Conservation (phyloP, 2,113 vertebrate genomes). For the Pantherophis guttatus region DNA sequence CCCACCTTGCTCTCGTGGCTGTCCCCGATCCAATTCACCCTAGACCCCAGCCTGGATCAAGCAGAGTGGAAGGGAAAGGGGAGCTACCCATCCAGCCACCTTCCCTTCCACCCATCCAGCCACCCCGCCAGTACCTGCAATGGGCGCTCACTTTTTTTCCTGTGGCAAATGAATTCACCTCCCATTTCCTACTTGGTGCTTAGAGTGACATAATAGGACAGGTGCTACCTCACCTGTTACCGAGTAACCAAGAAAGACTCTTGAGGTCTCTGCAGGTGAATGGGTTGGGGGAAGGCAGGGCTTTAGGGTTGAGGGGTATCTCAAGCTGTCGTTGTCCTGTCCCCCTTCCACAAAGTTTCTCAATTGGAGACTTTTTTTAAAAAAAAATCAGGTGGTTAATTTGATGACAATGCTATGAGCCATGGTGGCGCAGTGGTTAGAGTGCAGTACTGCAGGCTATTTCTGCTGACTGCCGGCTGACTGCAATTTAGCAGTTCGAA, state of each 20-base stretch:
- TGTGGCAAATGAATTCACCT: background rate
- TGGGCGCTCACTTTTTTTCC: background rate
- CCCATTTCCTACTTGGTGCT: background rate
- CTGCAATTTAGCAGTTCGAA: too few relatives aligned
- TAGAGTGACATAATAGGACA: conserved; percentile 11
- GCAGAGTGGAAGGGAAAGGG: background rate
- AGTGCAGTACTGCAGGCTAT: too few relatives aligned
- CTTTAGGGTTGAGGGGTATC: fast-evolving
- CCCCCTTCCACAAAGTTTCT: background rate
- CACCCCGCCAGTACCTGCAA: conserved; percentile 11
- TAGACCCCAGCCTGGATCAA: background rate
- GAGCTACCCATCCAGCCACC: background rate
- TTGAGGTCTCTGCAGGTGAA: background rate
- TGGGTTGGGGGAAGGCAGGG: too few relatives aligned
- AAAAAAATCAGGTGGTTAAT: background rate
- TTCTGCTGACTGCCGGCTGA: too few relatives aligned
- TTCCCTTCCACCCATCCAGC: background rate
- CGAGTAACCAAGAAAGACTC: conserved; percentile 5
- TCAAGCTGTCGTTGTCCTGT: fast-evolving
- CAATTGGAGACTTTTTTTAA: background rate
- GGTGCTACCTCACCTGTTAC: conserved; percentile 5
- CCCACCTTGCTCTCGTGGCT: background rate
- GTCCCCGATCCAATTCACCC: background rate
- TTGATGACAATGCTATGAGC: background rate
- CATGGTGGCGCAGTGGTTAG: too few relatives aligned